Percentiles rank a stretch among this genome's conserved stretches.
phyloP scores from a whole-genome alignment of 1,140 invertebrate genomes.

The Thrips palmi region DNA sequence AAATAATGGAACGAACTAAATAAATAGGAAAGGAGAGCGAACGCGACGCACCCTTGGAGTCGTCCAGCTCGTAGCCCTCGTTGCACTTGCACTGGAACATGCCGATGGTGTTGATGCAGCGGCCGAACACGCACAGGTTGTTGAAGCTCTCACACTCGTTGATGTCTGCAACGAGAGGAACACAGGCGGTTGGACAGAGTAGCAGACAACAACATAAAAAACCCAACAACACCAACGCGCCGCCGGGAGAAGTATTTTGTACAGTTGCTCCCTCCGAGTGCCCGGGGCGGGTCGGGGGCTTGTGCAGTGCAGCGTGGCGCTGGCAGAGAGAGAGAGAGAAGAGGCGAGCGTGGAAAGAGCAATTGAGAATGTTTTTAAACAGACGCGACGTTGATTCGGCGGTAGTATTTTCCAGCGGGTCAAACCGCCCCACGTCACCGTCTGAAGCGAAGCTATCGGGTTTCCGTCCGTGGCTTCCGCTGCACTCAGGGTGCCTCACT shows the following conservation, averaged over 20 bases:
- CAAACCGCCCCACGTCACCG: no score
- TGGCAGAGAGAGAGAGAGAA: no score
- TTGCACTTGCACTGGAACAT: conserved; percentile 75
- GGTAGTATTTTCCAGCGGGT: no score
- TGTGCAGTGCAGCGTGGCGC: no score
- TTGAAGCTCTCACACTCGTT: conserved; percentile 80
- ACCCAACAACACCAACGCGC: neutral
- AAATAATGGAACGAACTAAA: neutral
- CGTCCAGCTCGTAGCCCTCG: conserved; percentile 63
- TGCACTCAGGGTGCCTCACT: no score
- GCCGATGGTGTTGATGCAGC: conserved; percentile 73
- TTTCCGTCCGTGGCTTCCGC: no score
- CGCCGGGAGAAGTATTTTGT: no score
- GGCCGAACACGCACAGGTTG: conserved; percentile 69
- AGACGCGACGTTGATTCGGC: no score
- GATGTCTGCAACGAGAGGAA: conserved; percentile 40
- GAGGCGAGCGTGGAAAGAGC: no score
- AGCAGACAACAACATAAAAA: conserved; percentile 6
- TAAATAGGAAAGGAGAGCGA: neutral
- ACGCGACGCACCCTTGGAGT: conserved; percentile 41
- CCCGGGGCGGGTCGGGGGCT: no score
- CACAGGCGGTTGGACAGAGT: neutral
- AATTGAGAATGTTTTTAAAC: no score
- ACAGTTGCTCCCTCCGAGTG: conserved; percentile 8
- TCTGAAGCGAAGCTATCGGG: no score